Conservation (phyloP, 92 coral and sea anemone genomes). For the Porites divaricata region DNA sequence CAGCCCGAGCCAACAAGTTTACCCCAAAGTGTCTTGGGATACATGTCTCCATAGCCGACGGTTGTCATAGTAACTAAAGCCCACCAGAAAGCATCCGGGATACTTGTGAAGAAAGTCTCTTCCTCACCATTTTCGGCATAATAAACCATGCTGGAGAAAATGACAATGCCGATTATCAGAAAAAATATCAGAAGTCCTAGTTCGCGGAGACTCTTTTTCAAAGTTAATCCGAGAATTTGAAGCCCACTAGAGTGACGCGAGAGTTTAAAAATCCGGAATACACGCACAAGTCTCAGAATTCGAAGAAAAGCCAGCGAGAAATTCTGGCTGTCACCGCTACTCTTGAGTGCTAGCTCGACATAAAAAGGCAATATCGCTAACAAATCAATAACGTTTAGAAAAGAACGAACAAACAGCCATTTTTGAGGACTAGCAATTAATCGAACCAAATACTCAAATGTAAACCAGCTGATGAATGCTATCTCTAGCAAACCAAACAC, state of each 20-base stretch:
- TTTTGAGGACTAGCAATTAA: conserved; percentile 85
- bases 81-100: conserved; percentile 99
- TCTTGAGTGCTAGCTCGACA: conserved; percentile 79
- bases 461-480: conserved; percentile 95
- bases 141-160: conserved; percentile 98
- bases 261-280: conserved; percentile 94
- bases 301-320: conserved; percentile 92
- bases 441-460: conserved; percentile 90
- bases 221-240: conserved; percentile 92
- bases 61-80: conserved; percentile 99
- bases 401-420: conserved; percentile 77
- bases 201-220: conserved; percentile 92
- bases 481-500: conserved; percentile 85
- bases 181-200: conserved; percentile 94
- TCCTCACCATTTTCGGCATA: conserved; percentile 92
- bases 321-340: conserved; percentile 52
- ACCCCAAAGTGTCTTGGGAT: conserved; percentile 93
- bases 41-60: conserved; percentile 97
- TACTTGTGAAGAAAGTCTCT: conserved; percentile 78
- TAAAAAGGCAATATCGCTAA: conserved; percentile 96
- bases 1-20: conserved; percentile 94
- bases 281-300: conserved; percentile 92
- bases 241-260: conserved; percentile 98
- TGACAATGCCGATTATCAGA: conserved; percentile 86
- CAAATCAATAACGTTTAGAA: conserved; percentile 92